A percentile compares a stretch with the other conserved stretches of the same genome.
phyloP scores from a whole-genome alignment of 1,140 invertebrate species.

The Doryteuthis pealeii region DNA sequence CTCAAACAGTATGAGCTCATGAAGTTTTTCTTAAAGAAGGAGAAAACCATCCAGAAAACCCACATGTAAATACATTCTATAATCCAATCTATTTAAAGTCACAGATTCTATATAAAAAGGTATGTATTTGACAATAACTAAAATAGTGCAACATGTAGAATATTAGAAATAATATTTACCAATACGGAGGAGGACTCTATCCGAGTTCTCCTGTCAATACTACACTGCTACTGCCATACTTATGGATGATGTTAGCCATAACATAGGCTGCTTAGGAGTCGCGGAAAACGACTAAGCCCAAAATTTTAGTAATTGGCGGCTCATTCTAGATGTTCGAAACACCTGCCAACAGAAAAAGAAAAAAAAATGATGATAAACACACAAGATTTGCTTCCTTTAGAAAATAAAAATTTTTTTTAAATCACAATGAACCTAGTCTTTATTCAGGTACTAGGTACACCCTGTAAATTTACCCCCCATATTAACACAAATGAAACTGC shows the following conservation, averaged over 20 bases:
- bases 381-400: neutral
- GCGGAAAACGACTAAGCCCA: neutral
- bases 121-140: no score
- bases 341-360: neutral
- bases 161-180: neutral
- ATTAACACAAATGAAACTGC: no score
- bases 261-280: neutral
- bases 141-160: no score
- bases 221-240: neutral
- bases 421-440: neutral
- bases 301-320: neutral
- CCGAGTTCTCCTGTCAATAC: neutral
- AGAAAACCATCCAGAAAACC: neutral
- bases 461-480: no score
- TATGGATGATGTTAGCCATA: neutral
- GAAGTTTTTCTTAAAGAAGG: neutral
- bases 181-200: neutral
- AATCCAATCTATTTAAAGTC: no score
- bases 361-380: neutral
- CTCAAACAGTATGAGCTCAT: no score
- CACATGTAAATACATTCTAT: no score
- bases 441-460: neutral
- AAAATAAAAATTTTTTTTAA: neutral
- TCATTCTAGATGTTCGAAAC: conserved; percentile 1
- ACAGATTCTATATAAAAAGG: no score